These are phyloP conservation scores for Percopsis omiscomaycus DNA, from an alignment of 2,797 vertebrate genomes.

Conservation along the genomic window DNA sequence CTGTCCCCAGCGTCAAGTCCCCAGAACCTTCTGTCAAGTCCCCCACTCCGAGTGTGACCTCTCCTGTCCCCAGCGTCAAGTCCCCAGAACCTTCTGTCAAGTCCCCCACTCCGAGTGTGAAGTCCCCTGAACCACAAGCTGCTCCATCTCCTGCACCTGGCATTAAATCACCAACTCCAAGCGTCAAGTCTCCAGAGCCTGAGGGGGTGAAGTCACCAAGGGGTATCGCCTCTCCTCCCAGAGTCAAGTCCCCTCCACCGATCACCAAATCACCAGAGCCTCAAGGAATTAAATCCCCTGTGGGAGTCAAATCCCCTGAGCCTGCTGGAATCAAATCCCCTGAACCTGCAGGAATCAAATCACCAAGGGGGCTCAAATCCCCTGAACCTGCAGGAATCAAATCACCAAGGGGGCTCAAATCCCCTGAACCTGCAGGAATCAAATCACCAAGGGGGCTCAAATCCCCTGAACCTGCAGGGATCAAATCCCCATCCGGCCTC, in stretches of 20 bases:
- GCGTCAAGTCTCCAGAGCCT: slow-evolving; percentile 72
- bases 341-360: slow-evolving; percentile 80
- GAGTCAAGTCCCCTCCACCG: slow-evolving; percentile 37
- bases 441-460: slow-evolving; percentile 59
- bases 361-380: slow-evolving; percentile 49
- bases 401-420: slow-evolving; percentile 66
- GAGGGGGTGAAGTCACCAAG: slow-evolving; percentile 53
- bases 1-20: slow-evolving; percentile 74
- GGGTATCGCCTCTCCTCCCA: slow-evolving; percentile 66
- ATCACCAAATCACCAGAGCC: slow-evolving; percentile 50
- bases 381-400: slow-evolving; percentile 60
- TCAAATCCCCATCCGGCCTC: slow-evolving; percentile 73
- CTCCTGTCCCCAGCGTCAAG: slow-evolving; percentile 71
- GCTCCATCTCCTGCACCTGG: slow-evolving; percentile 40
- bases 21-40: slow-evolving; percentile 75
- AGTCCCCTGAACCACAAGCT: slow-evolving; percentile 75
- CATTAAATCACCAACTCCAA: slow-evolving; percentile 52
- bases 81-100: slow-evolving; percentile 76
- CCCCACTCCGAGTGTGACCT: slow-evolving; percentile 70
- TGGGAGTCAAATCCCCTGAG: slow-evolving; percentile 74
- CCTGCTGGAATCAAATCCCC: slow-evolving; percentile 70
- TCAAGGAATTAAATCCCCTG: slow-evolving; percentile 61
- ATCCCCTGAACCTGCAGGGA: slow-evolving; percentile 77
- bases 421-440: slow-evolving; percentile 76
- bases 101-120: slow-evolving; percentile 72